A percentile compares a stretch with the other conserved stretches of the same genome.
These are phyloP conservation scores for Aphelenchoides bicaudatus DNA, from an alignment of 2,888 invertebrate genomes.

Conservation along the genomic window DNA sequence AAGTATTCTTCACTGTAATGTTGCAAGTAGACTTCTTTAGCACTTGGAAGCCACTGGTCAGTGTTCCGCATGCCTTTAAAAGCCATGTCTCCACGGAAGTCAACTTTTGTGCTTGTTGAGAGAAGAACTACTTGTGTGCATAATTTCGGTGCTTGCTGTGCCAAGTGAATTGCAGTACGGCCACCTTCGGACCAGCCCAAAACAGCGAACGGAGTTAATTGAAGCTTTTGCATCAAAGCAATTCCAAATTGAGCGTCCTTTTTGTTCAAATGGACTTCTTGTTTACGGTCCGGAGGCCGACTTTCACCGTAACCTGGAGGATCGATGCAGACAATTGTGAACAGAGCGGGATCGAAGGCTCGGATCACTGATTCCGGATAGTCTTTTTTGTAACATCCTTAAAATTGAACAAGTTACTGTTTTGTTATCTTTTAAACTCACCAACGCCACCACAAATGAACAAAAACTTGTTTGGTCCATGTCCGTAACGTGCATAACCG, in stretches of 20 bases:
- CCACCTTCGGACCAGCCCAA: conserved; percentile 48
- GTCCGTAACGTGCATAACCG: conserved; percentile 41
- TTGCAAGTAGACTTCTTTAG: conserved; percentile 49
- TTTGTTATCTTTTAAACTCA: neutral
- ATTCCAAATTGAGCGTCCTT: conserved; percentile 54
- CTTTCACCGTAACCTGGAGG: conserved; percentile 57
- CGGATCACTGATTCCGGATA: conserved; percentile 50
- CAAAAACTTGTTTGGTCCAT: conserved; percentile 36
- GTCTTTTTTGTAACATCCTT: conserved; percentile 55
- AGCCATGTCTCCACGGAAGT: conserved; percentile 54
- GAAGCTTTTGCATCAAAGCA: conserved; percentile 45
- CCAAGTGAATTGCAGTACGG: conserved; percentile 57
- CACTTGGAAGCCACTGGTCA: conserved; percentile 53
- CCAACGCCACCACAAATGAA: conserved; percentile 43
- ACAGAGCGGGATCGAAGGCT: conserved; percentile 47
- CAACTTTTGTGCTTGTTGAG: conserved; percentile 53
- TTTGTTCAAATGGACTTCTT: conserved; percentile 53
- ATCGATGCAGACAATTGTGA: conserved; percentile 58
- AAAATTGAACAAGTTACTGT: conserved; percentile 13
- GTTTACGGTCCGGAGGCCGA: conserved; percentile 53
- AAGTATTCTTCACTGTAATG: conserved; percentile 53
- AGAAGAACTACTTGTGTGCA: conserved; percentile 50
- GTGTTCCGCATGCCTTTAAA: conserved; percentile 60
- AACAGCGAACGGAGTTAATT: conserved; percentile 37
- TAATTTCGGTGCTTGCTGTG: conserved; percentile 45